A percentile compares a stretch with the other conserved stretches of the same genome.
These are phyloP conservation scores for Therioaphis trifolii DNA, from an alignment of 2,888 invertebrate genomes.

Conservation along the genomic window DNA sequence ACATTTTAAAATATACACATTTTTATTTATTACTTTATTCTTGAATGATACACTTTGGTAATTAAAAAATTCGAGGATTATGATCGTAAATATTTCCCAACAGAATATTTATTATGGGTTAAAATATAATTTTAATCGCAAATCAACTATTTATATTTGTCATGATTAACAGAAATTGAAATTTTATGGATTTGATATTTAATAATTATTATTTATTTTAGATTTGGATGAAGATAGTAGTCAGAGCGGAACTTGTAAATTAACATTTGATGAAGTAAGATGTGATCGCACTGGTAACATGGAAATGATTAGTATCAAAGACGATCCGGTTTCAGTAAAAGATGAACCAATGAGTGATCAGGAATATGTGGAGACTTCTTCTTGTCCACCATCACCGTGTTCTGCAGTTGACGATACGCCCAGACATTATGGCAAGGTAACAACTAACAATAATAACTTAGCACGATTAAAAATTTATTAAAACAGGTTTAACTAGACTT, in stretches of 20 bases:
- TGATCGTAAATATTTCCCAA: background rate
- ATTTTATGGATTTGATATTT: too few relatives aligned
- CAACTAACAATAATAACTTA: too few relatives aligned
- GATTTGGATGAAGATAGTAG: conserved; percentile 93
- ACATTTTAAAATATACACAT: too few relatives aligned
- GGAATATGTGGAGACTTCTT: conserved; percentile 73
- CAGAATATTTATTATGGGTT: background rate
- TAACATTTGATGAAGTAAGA: conserved; percentile 70
- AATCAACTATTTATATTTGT: background rate
- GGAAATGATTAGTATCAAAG: conserved; percentile 66
- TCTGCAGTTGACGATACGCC: conserved; percentile 62
- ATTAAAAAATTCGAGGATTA: too few relatives aligned
- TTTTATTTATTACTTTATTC: too few relatives aligned
- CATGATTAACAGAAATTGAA: too few relatives aligned
- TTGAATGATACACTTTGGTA: too few relatives aligned
- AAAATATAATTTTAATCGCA: background rate
- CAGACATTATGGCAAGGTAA: conserved; percentile 57
- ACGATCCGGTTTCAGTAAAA: conserved; percentile 70
- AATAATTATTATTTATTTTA: conserved; percentile 68
- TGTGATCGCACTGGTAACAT: conserved; percentile 69
- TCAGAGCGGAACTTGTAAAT: conserved; percentile 81
- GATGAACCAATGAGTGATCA: conserved; percentile 80
- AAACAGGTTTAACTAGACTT: too few relatives aligned
- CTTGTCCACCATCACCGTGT: conserved; percentile 74
- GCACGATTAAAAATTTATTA: too few relatives aligned